phyloP scores from a whole-genome alignment of 2,113 vertebrate species.

The Sylvilagus bachmani region DNA sequence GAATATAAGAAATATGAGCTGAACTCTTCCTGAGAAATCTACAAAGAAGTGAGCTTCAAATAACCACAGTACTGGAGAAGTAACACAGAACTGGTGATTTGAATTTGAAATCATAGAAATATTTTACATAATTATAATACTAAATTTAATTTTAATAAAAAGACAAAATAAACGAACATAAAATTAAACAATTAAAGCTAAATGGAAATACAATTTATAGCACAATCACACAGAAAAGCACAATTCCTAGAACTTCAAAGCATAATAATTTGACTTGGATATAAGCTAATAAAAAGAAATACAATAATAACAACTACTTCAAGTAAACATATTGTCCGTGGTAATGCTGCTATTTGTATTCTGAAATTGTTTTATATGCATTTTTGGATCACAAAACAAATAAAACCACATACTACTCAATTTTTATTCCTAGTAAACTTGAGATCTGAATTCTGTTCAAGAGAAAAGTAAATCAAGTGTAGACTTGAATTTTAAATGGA shows the following conservation, averaged over 20 bases:
- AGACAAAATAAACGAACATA: neutral
- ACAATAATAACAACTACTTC: neutral
- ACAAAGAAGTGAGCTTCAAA: neutral
- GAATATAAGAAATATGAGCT: constrained; percentile 14
- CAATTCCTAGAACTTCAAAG: neutral
- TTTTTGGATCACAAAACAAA: neutral
- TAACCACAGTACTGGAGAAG: neutral
- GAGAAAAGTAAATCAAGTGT: constrained; percentile 24
- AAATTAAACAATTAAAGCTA: constrained; percentile 1
- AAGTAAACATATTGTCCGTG: neutral
- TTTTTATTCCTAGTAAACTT: neutral
- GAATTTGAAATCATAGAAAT: neutral
- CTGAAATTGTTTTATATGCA: neutral
- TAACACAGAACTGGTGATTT: neutral
- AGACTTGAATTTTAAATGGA: neutral
- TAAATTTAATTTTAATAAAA: neutral
- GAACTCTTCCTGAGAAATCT: neutral
- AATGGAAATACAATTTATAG: neutral
- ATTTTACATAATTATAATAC: constrained; percentile 1
- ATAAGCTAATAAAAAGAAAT: neutral
- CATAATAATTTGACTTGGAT: neutral
- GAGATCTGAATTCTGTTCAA: neutral
- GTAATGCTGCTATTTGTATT: neutral
- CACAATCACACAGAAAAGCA: neutral
- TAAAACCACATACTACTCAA: neutral